Conservation (phyloP, 2,113 vertebrate genomes). For the Cromileptes altivelis region DNA sequence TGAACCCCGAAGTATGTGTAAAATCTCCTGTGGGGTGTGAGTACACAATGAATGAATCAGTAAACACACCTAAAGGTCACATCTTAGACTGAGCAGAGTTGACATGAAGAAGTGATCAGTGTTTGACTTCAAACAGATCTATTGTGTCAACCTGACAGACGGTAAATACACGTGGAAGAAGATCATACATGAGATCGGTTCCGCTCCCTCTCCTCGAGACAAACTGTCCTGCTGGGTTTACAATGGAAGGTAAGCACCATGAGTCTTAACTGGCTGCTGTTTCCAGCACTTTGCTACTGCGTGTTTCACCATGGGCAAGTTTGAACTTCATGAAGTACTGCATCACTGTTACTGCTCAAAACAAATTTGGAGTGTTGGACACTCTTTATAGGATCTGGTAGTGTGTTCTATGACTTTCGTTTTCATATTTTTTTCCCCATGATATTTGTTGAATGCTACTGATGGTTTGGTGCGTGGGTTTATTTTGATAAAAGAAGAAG, state of each 20-base stretch:
- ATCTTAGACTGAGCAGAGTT: background rate
- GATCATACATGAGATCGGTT: conserved; percentile 84
- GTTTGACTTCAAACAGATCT: conserved; percentile 86
- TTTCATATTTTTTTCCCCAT: background rate
- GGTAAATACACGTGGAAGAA: conserved; percentile 91
- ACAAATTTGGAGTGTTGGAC: background rate
- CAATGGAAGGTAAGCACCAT: conserved; percentile 85
- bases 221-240: conserved; percentile 97
- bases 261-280: background rate
- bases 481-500: background rate
- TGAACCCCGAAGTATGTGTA: background rate
- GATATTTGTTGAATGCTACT: no score
- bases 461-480: background rate
- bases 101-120: conserved; percentile 30
- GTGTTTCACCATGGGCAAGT: background rate
- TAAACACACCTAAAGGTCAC: background rate
- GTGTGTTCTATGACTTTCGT: background rate
- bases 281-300: background rate
- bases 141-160: conserved; percentile 90
- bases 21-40: background rate
- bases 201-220: conserved; percentile 93
- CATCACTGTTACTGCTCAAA: background rate
- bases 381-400: background rate
- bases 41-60: background rate
- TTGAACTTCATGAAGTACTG: background rate